phyloP scores from a whole-genome alignment of 2,888 invertebrate species.

The Lepidochitona cinerea region DNA sequence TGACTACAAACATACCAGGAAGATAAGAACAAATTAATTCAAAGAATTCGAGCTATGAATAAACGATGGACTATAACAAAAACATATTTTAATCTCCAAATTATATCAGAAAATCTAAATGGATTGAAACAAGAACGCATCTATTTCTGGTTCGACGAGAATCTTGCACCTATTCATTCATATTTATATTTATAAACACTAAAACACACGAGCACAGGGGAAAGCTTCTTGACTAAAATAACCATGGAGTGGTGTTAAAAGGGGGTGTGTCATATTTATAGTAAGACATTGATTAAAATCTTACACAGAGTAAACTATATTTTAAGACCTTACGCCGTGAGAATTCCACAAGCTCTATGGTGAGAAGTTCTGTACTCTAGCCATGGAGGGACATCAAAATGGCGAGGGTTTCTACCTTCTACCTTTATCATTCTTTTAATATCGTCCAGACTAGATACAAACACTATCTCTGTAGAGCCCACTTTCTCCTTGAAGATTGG shows the following conservation, averaged over 20 bases:
- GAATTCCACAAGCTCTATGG: not conserved
- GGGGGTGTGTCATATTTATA: no score
- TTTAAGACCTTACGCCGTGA: not conserved
- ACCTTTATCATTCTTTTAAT: not conserved
- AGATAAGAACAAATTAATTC: not conserved
- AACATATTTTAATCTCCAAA: not conserved
- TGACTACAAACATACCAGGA: not conserved
- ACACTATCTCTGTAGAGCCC: not conserved
- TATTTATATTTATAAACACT: no score
- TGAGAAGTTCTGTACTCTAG: not conserved
- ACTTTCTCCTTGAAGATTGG: conserved; percentile 2
- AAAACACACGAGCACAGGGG: no score
- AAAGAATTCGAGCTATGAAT: not conserved
- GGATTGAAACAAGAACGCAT: no score
- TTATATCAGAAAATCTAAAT: no score
- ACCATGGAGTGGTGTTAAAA: no score
- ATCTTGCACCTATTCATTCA: no score
- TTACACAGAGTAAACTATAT: no score
- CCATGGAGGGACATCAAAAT: conserved; percentile 1
- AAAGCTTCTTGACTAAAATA: no score
- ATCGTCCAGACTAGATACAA: not conserved
- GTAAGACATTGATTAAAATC: no score
- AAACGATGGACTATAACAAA: not conserved
- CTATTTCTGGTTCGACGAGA: no score
- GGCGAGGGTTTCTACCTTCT: not conserved